Evolutionary conservation across 2,888 invertebrate genomes (phyloP), one percentile per base, ranked within the genome.

Genomic region (Schizotus pectinicornis): DNA sequence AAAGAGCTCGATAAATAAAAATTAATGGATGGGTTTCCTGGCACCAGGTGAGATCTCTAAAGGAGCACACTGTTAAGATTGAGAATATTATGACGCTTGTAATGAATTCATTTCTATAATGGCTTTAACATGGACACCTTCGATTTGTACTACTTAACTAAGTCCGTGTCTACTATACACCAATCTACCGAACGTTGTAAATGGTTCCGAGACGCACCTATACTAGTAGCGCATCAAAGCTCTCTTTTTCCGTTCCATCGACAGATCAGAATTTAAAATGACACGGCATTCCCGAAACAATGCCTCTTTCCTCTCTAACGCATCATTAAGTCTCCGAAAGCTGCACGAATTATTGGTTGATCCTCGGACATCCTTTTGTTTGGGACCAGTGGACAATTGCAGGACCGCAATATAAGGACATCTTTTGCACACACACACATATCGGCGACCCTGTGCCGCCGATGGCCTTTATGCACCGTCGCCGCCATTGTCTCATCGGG

Each of bases 401-500:
- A 62, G 56, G 54, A 63, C 63, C 59, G 62, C 61, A 61, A 50
- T 63, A 67, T 65, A 67, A 63, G 67, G 67, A 67, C 65, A 63
- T 65, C 61, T 61, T 45, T 45, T 33, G 34, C 32, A 45, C 11
- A 32, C 33, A 32, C 9, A 32, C 49, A 35, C 11, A 38, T 37
- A 32, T 42, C 46, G 53, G 48, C 56, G 36, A 39, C 37, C 49
- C 49, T 37, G 31, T 43, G 46, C 49, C 45, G 45, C 30, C 45
- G 32, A 33, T 11, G 51, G 41, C 34, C 56, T 60, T 60, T 59
- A 59, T 55, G 42, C 37, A 45, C 22, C 22, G 22, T 22, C 43
- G 36, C 63, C 64, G 63, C 69, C 67, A 69, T 71, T 71, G 70
- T 70, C 64, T 64, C 46, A 51, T 53, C 50, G 45, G 56, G 54